Conservation (phyloP, 2,888 invertebrate species). For the Pammene aurita region DNA sequence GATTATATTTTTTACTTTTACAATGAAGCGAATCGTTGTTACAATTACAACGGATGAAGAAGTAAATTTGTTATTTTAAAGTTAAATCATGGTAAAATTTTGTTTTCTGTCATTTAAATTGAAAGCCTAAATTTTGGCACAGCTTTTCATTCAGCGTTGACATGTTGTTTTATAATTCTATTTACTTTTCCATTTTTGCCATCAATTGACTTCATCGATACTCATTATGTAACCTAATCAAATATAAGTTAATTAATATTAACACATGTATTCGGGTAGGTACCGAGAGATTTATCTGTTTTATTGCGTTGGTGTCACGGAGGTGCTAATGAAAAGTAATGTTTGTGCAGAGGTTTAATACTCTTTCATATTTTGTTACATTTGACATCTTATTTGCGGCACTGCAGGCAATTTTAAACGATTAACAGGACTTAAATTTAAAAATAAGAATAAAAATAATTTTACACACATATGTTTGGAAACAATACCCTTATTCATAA, state of each 20-base stretch:
- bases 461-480: not conserved
- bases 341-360: slow-evolving; percentile 21
- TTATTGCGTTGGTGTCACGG: slow-evolving; percentile 16
- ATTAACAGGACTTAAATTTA: not conserved
- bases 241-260: too few relatives aligned
- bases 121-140: too few relatives aligned
- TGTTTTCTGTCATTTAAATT: too few relatives aligned
- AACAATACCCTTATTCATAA: too few relatives aligned
- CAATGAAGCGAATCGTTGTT: not conserved
- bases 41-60: not conserved
- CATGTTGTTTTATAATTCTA: too few relatives aligned
- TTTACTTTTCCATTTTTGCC: too few relatives aligned
- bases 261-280: not conserved
- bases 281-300: not conserved
- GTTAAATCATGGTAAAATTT: not conserved
- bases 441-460: not conserved
- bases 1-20: slow-evolving; percentile 9
- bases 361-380: slow-evolving; percentile 28
- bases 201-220: too few relatives aligned
- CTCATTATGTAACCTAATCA: too few relatives aligned
- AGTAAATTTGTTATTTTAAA: not conserved
- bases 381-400: slow-evolving; percentile 32
- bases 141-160: too few relatives aligned
- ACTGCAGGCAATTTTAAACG: slow-evolving; percentile 20
- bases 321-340: slow-evolving; percentile 37